Percentiles rank a stretch among this genome's conserved stretches.
phyloP scores from a whole-genome alignment of 1,140 invertebrate species.

The Bombus waltoni region DNA sequence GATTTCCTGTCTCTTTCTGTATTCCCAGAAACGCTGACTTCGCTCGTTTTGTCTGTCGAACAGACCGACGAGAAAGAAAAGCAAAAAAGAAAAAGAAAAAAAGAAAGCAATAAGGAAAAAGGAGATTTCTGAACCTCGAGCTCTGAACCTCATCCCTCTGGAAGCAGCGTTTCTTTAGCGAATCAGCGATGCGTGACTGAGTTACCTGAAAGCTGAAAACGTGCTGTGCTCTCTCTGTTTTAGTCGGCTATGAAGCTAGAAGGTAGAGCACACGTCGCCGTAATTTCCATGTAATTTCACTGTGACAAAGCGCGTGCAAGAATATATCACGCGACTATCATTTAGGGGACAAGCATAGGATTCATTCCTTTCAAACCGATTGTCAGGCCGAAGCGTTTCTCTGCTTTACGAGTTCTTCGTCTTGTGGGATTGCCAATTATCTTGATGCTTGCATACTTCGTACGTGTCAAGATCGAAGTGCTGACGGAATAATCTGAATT shows the following conservation, averaged over 20 bases:
- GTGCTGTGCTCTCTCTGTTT: background rate
- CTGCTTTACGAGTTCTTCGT: background rate
- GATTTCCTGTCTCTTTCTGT: background rate
- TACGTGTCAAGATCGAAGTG: background rate
- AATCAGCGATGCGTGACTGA: constrained; percentile 25
- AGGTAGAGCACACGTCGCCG: background rate
- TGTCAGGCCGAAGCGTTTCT: background rate
- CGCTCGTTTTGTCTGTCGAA: background rate
- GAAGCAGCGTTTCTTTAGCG: constrained; percentile 13
- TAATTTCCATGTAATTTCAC: constrained; percentile 11
- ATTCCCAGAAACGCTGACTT: constrained; percentile 21
- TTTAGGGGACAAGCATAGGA: background rate
- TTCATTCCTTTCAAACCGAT: background rate
- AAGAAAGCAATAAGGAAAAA: too few species aligned
- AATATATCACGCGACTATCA: background rate
- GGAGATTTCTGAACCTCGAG: background rate
- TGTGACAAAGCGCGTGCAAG: background rate
- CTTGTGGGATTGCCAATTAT: background rate
- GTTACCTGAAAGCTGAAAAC: background rate
- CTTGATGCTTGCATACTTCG: background rate
- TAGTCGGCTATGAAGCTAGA: background rate
- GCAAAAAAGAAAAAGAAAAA: background rate
- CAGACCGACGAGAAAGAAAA: background rate
- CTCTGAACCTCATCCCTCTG: background rate
- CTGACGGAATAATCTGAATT: background rate